Base-by-base conservation (phyloP, 2,797 vertebrate species). In the Sebastes hopkinsi region DNA sequence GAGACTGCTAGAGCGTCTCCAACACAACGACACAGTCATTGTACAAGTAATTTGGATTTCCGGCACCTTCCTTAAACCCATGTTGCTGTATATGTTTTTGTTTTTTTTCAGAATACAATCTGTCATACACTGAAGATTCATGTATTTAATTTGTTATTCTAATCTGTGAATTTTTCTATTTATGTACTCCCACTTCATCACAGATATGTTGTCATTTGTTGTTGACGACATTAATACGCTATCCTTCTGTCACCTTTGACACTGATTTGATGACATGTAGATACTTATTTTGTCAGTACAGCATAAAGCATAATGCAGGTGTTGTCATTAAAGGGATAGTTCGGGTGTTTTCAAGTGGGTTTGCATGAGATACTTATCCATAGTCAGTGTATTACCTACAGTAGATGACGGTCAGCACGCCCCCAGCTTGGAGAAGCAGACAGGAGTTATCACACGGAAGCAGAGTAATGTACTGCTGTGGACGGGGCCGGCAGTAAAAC, bases 1-100 rank as follows among this genome's bases (percentile, higher is more conserved):
- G 69, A 82, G 78, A 64, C 72, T 58, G 54, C 59, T n/a, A 32
- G 36, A 79, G 67, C 27, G 1, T 74, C 67, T 82, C 72, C 36
- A 79, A 78, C 52, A 71, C 29, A 55, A 55, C 13, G 1, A 16
- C 59, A 66, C 50, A 66, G 36, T 14, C 62, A 42, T 55, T 60
- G 18, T 27, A 69, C 52, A 79, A 56, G 56, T 36, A 34, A 76
- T 77, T 62, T 23, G 7, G 27, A 59, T 30, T 50, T 79, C 13
- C 66, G 29, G 32, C 56, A 61, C 7, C 52, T 56, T 55, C 12
- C 7, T 54, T 52, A 10, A 34, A 56, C 11, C 18, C 59, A 62
- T 16, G 62, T 25, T 77, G 46, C 52, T 29, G 22, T 65, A 23
- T 55, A 8, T 22, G 2, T n/a, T 50, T 38, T 13, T 2, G 8